Evolutionary conservation across 2,797 vertebrate species (phyloP), one percentile per base, ranked within the genome.

Genomic region (Gymnoscopelus microlampas): DNA sequence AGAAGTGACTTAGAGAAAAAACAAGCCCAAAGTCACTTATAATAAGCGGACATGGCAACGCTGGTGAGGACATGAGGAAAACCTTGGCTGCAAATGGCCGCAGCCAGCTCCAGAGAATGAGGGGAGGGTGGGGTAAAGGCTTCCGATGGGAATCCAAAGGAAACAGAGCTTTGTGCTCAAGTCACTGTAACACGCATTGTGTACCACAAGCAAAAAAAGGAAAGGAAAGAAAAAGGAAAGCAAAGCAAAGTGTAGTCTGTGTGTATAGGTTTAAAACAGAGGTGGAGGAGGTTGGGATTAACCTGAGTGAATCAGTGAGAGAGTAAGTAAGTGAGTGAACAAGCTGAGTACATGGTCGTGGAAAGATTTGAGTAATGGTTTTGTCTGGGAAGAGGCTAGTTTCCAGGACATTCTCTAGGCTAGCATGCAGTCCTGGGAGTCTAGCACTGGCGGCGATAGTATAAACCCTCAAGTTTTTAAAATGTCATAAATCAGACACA

Each of bases 401-500:
- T 77, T 79, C 68, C 68, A 80, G 72, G 60, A 35, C 32, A 6
- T 35, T 35, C 32, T 35, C 32, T 72, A 74, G 79, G 71, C 70
- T 71, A 80, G 48, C 81, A 66, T 53, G 65, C 66, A 77, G 82
- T 71, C 81, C 72, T 75, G 75, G 80, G 83, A 88, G 81, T 73
- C 78, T 78, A 78, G 26, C 87, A 82, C 84, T 89, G 86, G 87
- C 84, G 85, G 69, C 68, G 61, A 82, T 80, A 83, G 70, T 60
- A 82, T 87, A 88, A 90, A 89, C 70, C 74, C 68, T 72, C 69
- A 63, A 19, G 76, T 80, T 54, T 86, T 84, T 81, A 73, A 85
- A 83, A 74, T 3, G 66, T 59, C 76, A 90, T 90, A 87, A 90
- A 91, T 92, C 90, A 91, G 82, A 29, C 39, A 8, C 7, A 39